Evolutionary conservation across 2,797 vertebrate species (phyloP), one percentile per base, ranked within the genome.

Genomic region (Champsocephalus esox): DNA sequence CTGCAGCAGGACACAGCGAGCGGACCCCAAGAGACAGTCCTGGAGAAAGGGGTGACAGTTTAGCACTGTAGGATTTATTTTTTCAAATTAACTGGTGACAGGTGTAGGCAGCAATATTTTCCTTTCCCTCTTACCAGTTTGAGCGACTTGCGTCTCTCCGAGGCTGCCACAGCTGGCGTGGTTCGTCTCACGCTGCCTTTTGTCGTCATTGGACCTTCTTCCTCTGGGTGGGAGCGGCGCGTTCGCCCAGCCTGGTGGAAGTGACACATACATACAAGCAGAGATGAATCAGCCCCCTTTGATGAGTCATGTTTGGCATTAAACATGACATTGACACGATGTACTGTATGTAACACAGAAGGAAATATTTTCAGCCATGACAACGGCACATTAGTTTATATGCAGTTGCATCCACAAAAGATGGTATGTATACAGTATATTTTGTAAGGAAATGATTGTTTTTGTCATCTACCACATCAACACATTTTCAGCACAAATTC

Each of bases 1-100:
- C 70, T 94, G 96, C 85, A 97, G 95, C 9, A 95, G 79, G n/a
- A 95, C 57, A 16, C 98, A 99, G 45, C 86, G 95, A 0, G 97
- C 97, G 0, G 96, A 97, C 48, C 95, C 96, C 66, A 93, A 75
- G 21, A 93, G 92, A 9, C 98, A 99, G 83, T 99, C 97, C 97
- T 98, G 84, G 10, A 66, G 69, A 58, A 68, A 9, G 57, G 55
- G 61, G 67, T 13, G 2, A 4, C 17, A 76, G 34, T 32, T 73
- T 41, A 80, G 44, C 12, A 19, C 9, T 73, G 17, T 14, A 14
- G 17, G 19, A 2, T 3, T 17, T 3, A 28, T 28, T 28, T 21
- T 56, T 9, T 58, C 12, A 49, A 10, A 43, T 41, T 9, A 69
- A 51, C n/a, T 43, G 21, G 7, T 55, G 41, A 41, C 5, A 41